A percentile compares a stretch with the other conserved stretches of the same genome.
phyloP scores from a whole-genome alignment of 2,888 invertebrate genomes.

The Druceiella hillmani region DNA sequence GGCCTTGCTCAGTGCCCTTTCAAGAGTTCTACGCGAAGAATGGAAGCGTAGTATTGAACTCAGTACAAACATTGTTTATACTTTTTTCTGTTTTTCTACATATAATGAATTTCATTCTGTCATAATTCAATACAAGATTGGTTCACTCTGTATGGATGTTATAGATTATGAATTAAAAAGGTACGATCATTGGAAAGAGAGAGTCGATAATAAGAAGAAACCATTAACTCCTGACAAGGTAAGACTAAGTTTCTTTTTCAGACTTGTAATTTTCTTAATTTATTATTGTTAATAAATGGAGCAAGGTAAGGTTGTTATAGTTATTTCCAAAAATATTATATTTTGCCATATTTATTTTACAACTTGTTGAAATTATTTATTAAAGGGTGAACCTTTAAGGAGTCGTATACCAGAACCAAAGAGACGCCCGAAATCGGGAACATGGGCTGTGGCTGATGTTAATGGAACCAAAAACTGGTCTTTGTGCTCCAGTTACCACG shows the following conservation, averaged over 20 bases:
- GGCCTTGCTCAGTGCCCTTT: constrained; percentile 90
- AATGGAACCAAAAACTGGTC: constrained; percentile 53
- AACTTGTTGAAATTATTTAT: constrained; percentile 18
- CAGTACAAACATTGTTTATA: constrained; percentile 93
- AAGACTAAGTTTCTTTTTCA: constrained; percentile 15
- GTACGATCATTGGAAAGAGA: constrained; percentile 87
- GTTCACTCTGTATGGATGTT: constrained; percentile 94
- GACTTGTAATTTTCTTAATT: background rate
- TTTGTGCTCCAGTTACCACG: constrained; percentile 65
- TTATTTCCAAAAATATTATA: background rate
- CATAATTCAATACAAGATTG: constrained; percentile 94
- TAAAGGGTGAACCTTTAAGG: constrained; percentile 59
- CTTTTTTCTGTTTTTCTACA: constrained; percentile 95
- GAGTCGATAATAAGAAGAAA: constrained; percentile 47
- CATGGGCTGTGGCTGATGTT: constrained; percentile 56
- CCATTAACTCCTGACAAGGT: constrained; percentile 45
- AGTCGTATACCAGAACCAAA: constrained; percentile 69
- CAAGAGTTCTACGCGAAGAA: constrained; percentile 93
- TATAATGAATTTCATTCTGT: constrained; percentile 93
- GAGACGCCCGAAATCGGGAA: constrained; percentile 70
- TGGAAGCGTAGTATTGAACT: constrained; percentile 96
- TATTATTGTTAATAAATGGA: background rate
- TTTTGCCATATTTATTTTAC: background rate
- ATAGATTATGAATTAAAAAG: constrained; percentile 92
- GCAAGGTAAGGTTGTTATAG: background rate